Percentiles rank a stretch among this genome's conserved stretches.
Evolutionary conservation across 2,113 vertebrate species (phyloP).

Genomic region (Platysteira castanea): DNA sequence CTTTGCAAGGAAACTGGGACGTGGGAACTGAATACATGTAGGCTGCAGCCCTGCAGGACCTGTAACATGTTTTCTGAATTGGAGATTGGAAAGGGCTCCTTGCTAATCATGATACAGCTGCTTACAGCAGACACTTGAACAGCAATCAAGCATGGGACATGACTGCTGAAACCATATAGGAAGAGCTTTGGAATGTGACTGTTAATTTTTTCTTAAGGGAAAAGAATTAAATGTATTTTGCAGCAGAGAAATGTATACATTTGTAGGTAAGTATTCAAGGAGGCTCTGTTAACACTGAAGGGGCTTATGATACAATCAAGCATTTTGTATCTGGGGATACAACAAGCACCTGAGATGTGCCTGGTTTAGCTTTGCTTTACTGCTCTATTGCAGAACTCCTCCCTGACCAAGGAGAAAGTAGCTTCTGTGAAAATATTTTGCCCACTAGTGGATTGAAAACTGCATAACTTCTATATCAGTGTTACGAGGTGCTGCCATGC

Average conservation of each 20-base stretch:
- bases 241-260: neutral
- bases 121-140: neutral
- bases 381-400: neutral
- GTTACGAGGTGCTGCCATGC: neutral
- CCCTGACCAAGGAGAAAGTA: neutral
- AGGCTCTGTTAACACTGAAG: neutral
- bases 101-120: neutral
- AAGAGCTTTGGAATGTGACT: neutral
- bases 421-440: neutral
- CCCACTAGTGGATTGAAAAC: neutral
- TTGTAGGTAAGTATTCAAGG: neutral
- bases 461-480: neutral
- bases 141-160: neutral
- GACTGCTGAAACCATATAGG: neutral
- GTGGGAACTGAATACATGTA: accelerated
- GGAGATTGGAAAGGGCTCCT: neutral
- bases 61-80: neutral
- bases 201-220: neutral
- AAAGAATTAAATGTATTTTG: neutral
- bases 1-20: neutral
- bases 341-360: neutral
- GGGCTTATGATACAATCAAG: neutral
- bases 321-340: neutral
- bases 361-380: neutral
- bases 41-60: neutral